Conservation (phyloP, 1,140 invertebrate genomes). For the Schlechtendalia chinensis region DNA sequence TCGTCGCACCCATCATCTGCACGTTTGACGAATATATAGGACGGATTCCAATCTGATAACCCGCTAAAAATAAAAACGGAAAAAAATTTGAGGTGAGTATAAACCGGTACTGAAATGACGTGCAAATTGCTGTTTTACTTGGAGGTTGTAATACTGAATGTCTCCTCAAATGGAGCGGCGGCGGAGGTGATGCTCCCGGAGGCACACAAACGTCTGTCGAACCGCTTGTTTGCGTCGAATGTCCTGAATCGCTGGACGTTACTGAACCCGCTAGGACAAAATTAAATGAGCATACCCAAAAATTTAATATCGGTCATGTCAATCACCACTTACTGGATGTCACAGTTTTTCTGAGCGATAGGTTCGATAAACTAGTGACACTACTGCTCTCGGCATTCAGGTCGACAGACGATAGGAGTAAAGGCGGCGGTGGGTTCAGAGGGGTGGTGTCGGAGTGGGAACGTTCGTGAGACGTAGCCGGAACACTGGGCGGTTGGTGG, state of each 20-base stretch:
- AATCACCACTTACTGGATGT: conserved; percentile 79
- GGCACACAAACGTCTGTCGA: conserved; percentile 65
- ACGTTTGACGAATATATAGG: conserved; percentile 35
- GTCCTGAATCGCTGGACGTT: conserved; percentile 82
- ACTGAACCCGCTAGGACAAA: conserved; percentile 66
- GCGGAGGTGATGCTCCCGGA: conserved; percentile 55
- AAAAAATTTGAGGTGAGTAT: neutral
- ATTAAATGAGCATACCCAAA: no score
- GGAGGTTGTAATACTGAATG: conserved; percentile 60
- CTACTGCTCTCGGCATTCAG: conserved; percentile 92
- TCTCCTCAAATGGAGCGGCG: conserved; percentile 57
- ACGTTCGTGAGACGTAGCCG: conserved; percentile 70
- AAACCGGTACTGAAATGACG: neutral
- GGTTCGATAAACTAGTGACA: conserved; percentile 86
- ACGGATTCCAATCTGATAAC: conserved; percentile 30
- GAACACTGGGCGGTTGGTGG: conserved; percentile 53
- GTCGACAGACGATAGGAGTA: conserved; percentile 73
- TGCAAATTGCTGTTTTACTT: conserved; percentile 46
- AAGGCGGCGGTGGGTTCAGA: conserved; percentile 56
- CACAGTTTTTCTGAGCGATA: conserved; percentile 81
- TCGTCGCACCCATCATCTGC: conserved; percentile 35
- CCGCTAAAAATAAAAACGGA: conserved; percentile 13
- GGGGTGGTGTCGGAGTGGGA: conserved; percentile 83
- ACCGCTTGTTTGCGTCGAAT: conserved; percentile 74
- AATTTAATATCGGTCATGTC: no score